A percentile compares a stretch with the other conserved stretches of the same genome.
phyloP scores from a whole-genome alignment of 2,888 invertebrate genomes.

The Nematopogon swammerdamellus region DNA sequence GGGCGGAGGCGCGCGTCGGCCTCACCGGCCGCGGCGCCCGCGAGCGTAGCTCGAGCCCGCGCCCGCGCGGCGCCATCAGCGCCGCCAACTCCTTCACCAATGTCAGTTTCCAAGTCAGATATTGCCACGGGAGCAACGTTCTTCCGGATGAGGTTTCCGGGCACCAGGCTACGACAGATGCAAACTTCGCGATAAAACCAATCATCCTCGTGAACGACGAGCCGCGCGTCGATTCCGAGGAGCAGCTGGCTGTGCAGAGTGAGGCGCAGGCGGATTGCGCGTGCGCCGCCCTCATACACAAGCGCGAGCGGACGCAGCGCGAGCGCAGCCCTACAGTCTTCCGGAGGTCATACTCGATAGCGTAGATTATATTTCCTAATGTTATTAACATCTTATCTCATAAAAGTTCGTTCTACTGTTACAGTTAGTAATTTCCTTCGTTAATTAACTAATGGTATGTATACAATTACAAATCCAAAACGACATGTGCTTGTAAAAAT shows the following conservation, averaged over 20 bases:
- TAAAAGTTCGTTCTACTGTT: no score
- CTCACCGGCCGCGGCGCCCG: no score
- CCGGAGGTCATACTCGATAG: neutral
- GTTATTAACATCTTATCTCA: no score
- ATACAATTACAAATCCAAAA: no score
- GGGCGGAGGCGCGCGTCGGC: no score
- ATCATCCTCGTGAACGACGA: conserved; percentile 43
- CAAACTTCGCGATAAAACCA: conserved; percentile 20
- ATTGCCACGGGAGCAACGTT: neutral
- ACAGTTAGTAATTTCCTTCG: no score
- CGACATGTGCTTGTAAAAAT: no score
- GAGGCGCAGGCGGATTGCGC: neutral
- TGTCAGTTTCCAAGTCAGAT: neutral
- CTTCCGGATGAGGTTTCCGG: neutral
- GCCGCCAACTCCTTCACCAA: neutral
- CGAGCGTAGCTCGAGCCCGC: no score
- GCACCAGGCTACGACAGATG: neutral
- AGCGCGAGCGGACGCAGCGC: neutral
- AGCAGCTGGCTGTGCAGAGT: neutral
- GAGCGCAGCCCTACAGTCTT: neutral
- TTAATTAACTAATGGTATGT: no score
- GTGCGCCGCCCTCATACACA: neutral
- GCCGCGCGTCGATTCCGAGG: conserved; percentile 37
- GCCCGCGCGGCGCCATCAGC: no score
- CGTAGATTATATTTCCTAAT: neutral